Percentiles rank a stretch among this genome's conserved stretches.
These are phyloP conservation scores for Ichneumon xanthorius DNA, from an alignment of 2,888 invertebrate genomes.

Conservation along the genomic window DNA sequence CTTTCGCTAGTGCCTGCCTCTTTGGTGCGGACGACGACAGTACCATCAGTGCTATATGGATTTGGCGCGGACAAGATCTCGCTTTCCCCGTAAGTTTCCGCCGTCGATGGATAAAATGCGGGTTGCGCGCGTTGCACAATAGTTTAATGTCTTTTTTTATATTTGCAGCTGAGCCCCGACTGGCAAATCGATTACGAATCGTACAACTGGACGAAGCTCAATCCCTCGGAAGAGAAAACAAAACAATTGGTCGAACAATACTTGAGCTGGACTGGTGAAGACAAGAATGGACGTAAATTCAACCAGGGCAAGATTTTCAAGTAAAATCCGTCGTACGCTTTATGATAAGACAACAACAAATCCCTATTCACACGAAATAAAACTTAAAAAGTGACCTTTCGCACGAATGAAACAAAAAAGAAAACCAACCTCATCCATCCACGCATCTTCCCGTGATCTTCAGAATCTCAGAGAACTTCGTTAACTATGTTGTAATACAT, in stretches of 20 bases:
- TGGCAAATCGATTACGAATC: constrained; percentile 99
- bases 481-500: constrained; percentile 19
- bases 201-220: constrained; percentile 97
- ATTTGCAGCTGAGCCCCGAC: constrained; percentile 91
- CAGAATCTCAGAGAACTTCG: constrained; percentile 32
- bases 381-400: constrained; percentile 66
- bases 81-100: constrained; percentile 90
- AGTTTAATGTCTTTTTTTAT: constrained; percentile 73
- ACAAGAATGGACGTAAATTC: constrained; percentile 95
- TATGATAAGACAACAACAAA: constrained; percentile 72
- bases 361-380: constrained; percentile 80
- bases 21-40: constrained; percentile 97
- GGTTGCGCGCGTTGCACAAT: not conserved
- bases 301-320: constrained; percentile 99
- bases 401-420: constrained; percentile 66
- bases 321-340: constrained; percentile 86
- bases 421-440: constrained; percentile 57
- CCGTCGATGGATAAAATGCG: constrained; percentile 1
- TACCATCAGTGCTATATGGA: constrained; percentile 98
- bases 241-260: constrained; percentile 95
- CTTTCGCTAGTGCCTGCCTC: constrained; percentile 97
- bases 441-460: constrained; percentile 47
- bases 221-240: constrained; percentile 92
- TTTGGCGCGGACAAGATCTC: constrained; percentile 98
- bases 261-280: constrained; percentile 95